Evolutionary conservation across 2,888 invertebrate species (phyloP).

Genomic region (Resseliella maxima): DNA sequence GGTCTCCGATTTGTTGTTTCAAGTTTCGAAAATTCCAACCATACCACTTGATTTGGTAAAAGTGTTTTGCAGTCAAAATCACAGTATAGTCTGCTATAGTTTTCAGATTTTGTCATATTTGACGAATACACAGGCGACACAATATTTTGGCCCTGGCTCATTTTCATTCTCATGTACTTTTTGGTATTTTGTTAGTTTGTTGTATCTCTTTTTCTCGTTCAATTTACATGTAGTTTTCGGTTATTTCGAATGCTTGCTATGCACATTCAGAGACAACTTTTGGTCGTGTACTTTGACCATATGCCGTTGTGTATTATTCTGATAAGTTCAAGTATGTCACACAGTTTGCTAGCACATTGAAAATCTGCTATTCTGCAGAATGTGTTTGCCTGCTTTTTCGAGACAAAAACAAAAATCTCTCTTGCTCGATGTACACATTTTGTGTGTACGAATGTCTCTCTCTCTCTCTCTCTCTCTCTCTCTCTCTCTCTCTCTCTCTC

Average conservation of each 20-base stretch:
- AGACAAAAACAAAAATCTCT: too few relatives aligned
- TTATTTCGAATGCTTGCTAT: background rate
- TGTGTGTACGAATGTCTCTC: too few relatives aligned
- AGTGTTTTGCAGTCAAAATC: slow-evolving; percentile 28
- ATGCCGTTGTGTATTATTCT: slow-evolving; percentile 26
- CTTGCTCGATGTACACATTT: too few relatives aligned
- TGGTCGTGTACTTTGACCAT: slow-evolving; percentile 33
- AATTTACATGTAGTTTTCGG: background rate
- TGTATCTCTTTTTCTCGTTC: background rate
- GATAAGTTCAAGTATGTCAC: slow-evolving; percentile 31
- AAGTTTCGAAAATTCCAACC: background rate
- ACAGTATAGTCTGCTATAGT: background rate
- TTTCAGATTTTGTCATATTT: slow-evolving; percentile 38
- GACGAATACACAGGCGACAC: background rate
- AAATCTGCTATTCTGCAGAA: background rate
- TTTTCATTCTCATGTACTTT: background rate
- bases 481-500: background rate
- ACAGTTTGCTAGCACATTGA: slow-evolving; percentile 17
- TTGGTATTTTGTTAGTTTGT: background rate
- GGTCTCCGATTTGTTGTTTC: slow-evolving; percentile 20
- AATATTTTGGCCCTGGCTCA: background rate
- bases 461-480: too few relatives aligned
- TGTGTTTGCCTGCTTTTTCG: background rate
- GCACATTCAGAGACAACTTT: slow-evolving; percentile 7
- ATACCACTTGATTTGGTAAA: background rate